A percentile compares a stretch with the other conserved stretches of the same genome.
phyloP scores from a whole-genome alignment of 2,797 vertebrate genomes.

The Sebastes cheni region DNA sequence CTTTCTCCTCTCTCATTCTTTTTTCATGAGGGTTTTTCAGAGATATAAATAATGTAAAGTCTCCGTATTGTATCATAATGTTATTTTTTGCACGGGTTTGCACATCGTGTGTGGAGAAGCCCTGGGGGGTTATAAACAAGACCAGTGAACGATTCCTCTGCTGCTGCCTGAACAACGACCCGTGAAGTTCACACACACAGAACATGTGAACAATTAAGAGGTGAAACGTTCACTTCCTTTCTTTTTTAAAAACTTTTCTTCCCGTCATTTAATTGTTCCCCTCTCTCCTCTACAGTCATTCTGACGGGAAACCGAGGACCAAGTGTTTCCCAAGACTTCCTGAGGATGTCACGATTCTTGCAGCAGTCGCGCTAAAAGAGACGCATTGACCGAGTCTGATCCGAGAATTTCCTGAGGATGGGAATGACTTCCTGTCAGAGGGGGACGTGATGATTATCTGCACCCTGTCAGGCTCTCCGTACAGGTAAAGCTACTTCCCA shows the following conservation, averaged over 20 bases:
- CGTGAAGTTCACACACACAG: background rate
- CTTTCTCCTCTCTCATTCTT: background rate
- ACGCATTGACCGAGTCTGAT: background rate
- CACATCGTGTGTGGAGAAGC: background rate
- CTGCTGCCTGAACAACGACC: background rate
- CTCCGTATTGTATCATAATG: background rate
- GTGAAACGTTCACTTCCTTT: slow-evolving; percentile 11
- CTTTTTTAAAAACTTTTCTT: background rate
- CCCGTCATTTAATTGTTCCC: background rate
- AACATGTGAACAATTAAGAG: background rate
- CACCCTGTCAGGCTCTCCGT: slow-evolving; percentile 10
- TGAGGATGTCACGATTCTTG: slow-evolving; percentile 35
- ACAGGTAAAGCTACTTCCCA: slow-evolving; percentile 31
- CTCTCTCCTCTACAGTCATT: background rate
- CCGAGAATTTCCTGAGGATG: background rate
- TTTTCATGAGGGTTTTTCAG: background rate
- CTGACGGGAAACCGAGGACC: slow-evolving; percentile 17
- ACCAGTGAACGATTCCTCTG: background rate
- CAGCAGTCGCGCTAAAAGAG: background rate
- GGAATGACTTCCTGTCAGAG: slow-evolving; percentile 57
- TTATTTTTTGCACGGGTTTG: background rate
- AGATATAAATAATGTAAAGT: background rate
- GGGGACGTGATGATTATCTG: slow-evolving; percentile 56
- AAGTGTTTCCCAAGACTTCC: slow-evolving; percentile 47
- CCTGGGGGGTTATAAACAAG: background rate